Evolutionary conservation across 2,888 invertebrate genomes (phyloP).

Genomic region (Mayetiola destructor): DNA sequence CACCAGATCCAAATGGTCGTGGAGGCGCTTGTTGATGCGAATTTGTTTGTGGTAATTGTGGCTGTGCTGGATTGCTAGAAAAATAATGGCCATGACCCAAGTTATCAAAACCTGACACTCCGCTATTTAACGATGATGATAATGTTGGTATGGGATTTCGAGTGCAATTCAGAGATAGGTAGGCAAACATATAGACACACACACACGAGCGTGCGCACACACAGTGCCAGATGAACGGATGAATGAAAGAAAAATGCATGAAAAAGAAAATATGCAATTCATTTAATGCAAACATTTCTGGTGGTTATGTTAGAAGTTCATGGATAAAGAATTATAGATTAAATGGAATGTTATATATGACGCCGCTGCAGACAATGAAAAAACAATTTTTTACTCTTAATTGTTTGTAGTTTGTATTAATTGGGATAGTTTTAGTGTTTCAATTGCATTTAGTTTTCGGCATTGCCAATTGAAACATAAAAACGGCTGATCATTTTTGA

Average conservation of each 20-base stretch:
- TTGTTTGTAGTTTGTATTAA: no score
- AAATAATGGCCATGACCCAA: slow-evolving; percentile 49
- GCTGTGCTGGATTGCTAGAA: slow-evolving; percentile 30
- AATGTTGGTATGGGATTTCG: background rate
- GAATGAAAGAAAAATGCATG: background rate
- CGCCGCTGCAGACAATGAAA: no score
- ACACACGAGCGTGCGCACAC: background rate
- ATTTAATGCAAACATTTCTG: background rate
- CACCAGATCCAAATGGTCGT: slow-evolving; percentile 17
- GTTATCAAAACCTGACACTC: slow-evolving; percentile 47
- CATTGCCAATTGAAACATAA: no score
- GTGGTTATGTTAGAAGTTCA: background rate
- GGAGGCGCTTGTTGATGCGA: slow-evolving; percentile 19
- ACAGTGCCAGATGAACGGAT: background rate
- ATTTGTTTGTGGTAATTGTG: slow-evolving; percentile 17
- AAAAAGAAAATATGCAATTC: background rate
- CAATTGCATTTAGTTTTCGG: no score
- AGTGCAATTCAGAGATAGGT: background rate
- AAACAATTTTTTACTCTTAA: no score
- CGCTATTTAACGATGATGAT: slow-evolving; percentile 29
- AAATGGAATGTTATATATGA: no score
- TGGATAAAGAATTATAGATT: no score
- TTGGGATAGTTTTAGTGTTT: no score
- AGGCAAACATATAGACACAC: background rate
- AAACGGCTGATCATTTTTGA: no score